A percentile compares a stretch with the other conserved stretches of the same genome.
Conservation (phyloP, 2,113 vertebrate genomes). For the Etia nguti region DNA sequence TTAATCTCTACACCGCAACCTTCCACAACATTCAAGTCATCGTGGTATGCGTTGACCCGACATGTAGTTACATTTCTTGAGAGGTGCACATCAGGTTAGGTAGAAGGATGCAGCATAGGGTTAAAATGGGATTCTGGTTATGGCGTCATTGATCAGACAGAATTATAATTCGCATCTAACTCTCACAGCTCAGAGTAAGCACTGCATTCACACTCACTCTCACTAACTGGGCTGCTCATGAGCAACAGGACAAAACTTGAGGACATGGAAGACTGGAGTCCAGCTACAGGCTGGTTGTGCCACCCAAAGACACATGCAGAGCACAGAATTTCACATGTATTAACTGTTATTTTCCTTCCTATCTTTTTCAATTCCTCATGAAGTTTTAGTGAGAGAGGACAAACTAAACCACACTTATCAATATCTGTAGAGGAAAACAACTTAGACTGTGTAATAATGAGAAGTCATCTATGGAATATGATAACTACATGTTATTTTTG, state of each 20-base stretch:
- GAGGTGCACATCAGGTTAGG: not conserved
- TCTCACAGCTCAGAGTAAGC: not conserved
- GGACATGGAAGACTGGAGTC: not conserved
- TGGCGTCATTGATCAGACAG: not conserved
- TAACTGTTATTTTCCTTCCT: not conserved
- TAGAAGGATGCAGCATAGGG: not conserved
- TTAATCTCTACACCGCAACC: not conserved
- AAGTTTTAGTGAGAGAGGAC: not conserved
- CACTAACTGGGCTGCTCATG: not conserved
- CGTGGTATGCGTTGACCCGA: rapidly evolving
- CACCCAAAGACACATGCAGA: not conserved
- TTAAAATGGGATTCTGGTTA: not conserved
- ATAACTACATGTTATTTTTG: not conserved
- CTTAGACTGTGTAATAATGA: not conserved
- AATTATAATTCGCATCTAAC: not conserved
- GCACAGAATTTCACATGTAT: not conserved
- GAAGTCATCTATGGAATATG: not conserved
- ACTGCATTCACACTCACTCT: not conserved
- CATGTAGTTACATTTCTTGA: not conserved
- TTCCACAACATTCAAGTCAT: not conserved
- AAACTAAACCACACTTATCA: too few relatives aligned
- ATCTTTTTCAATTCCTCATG: not conserved
- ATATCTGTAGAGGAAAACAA: not conserved
- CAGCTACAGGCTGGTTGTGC: not conserved
- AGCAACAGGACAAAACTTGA: not conserved